A percentile compares a stretch with the other conserved stretches of the same genome.
phyloP scores from a whole-genome alignment of 2,113 vertebrate species.

The Gymnarchus niloticus region DNA sequence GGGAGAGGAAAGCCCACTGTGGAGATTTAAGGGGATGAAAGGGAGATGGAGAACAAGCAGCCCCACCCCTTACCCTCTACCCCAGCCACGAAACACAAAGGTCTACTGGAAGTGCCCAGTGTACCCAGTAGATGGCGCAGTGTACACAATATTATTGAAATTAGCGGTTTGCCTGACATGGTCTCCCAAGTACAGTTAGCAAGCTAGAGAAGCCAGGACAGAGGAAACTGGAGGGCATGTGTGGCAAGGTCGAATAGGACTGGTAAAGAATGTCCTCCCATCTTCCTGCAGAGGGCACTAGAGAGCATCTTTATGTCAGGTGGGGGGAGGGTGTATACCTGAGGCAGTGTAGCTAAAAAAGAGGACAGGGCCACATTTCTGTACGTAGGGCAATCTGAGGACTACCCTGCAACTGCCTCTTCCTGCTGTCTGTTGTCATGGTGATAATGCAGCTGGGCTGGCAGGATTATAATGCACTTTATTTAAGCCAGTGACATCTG shows the following conservation, averaged over 20 bases:
- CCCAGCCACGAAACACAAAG: not conserved
- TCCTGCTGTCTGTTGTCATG: constrained; percentile 67
- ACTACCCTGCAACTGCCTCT: constrained; percentile 55
- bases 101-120: not conserved
- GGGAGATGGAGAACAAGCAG: not conserved
- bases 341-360: constrained; percentile 12
- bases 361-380: not conserved
- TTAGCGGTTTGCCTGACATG: not conserved
- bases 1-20: not conserved
- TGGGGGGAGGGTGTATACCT: not conserved
- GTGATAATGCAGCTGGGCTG: constrained; percentile 68
- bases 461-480: constrained; percentile 70
- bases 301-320: not conserved
- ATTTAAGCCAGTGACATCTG: constrained; percentile 65
- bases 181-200: too few relatives aligned
- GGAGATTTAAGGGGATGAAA: constrained; percentile 5
- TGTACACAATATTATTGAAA: not conserved
- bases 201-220: not conserved
- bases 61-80: not conserved
- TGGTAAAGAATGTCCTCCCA: not conserved
- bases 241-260: not conserved
- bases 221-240: too few relatives aligned
- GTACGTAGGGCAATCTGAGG: constrained; percentile 38
- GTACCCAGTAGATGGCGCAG: not conserved
- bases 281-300: constrained; percentile 2